These are phyloP conservation scores for Lophius americanus DNA, from an alignment of 2,797 vertebrate species.

Conservation along the genomic window DNA sequence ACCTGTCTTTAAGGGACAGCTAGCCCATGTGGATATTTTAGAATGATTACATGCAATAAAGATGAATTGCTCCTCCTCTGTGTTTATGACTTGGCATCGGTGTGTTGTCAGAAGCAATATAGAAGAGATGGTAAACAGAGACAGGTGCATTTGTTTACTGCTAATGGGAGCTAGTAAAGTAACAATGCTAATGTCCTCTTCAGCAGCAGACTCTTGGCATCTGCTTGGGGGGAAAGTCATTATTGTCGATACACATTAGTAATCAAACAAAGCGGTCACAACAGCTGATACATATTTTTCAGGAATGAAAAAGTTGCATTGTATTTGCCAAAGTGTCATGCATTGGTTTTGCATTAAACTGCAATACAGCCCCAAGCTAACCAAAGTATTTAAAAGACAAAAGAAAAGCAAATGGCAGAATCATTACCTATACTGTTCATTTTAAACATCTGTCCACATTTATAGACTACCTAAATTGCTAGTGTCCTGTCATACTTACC, in stretches of 20 bases:
- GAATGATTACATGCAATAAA: constrained; percentile 79
- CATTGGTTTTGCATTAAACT: background rate
- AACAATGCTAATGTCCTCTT: constrained; percentile 78
- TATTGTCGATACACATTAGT: constrained; percentile 59
- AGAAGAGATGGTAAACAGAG: constrained; percentile 78
- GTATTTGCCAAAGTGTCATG: background rate
- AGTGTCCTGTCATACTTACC: background rate
- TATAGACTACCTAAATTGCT: background rate
- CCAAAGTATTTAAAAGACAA: background rate
- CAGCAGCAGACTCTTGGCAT: constrained; percentile 72
- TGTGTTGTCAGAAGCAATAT: constrained; percentile 79
- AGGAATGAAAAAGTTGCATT: constrained; percentile 28
- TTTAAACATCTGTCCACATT: constrained; percentile 1
- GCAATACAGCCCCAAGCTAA: background rate
- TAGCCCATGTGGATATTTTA: constrained; percentile 67
- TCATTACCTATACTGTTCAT: background rate
- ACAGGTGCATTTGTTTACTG: constrained; percentile 82
- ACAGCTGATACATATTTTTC: constrained; percentile 35
- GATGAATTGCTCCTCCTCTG: constrained; percentile 78
- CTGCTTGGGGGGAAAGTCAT: constrained; percentile 65
- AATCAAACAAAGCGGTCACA: constrained; percentile 53
- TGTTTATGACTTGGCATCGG: constrained; percentile 77
- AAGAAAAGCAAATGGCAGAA: constrained; percentile 2
- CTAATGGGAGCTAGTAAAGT: constrained; percentile 79
- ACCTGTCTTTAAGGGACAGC: constrained; percentile 54